Conservation (phyloP, 2,113 vertebrate species). For the Trematocara marginatum region DNA sequence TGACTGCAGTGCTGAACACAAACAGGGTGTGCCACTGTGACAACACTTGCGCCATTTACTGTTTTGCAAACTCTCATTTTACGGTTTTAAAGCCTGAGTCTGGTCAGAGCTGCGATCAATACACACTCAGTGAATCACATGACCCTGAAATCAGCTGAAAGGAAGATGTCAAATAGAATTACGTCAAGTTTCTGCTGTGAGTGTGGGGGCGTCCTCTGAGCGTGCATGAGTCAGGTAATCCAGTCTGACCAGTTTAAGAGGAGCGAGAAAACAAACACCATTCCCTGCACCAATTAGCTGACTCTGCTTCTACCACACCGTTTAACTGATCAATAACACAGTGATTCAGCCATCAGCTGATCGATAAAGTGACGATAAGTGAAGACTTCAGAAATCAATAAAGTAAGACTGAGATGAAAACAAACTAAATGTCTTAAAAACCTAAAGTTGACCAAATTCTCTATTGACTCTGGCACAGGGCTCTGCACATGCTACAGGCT, state of each 20-base stretch:
- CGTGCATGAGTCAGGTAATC: neutral
- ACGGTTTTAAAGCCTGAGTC: neutral
- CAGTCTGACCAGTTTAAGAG: conserved; percentile 24
- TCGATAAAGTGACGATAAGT: neutral
- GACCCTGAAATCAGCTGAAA: neutral
- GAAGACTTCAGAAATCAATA: neutral
- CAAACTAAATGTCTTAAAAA: neutral
- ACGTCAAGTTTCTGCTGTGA: neutral
- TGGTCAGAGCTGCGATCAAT: neutral
- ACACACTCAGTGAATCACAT: neutral
- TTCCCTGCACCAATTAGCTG: neutral
- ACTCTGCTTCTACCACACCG: neutral
- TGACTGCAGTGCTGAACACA: neutral
- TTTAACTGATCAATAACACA: neutral
- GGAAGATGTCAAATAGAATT: neutral
- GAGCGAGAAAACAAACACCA: neutral
- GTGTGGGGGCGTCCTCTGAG: neutral
- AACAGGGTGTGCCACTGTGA: neutral
- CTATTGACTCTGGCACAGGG: neutral
- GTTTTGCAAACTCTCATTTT: neutral
- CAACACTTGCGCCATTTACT: neutral
- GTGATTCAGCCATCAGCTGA: neutral
- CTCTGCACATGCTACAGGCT: neutral
- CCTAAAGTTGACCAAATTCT: neutral
- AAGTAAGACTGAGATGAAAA: neutral